Conservation (phyloP, 2,797 vertebrate genomes). For the Sphenodon punctatus region DNA sequence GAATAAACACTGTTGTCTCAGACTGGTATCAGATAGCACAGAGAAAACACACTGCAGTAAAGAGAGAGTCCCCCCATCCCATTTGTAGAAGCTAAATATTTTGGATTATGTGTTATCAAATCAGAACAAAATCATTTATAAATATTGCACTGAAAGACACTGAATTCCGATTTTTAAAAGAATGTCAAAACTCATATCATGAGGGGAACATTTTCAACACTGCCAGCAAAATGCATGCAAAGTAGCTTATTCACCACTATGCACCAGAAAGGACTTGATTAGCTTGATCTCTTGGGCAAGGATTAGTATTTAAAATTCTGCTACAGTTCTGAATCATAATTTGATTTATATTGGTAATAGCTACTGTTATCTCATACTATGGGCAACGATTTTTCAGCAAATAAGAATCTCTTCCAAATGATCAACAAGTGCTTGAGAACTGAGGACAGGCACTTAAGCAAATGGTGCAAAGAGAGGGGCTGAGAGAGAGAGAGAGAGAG, state of each 20-base stretch:
- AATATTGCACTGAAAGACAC: conserved; percentile 38
- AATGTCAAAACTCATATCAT: neutral
- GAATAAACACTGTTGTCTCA: conserved; percentile 8
- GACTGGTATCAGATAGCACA: neutral
- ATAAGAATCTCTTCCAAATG: conserved; percentile 27
- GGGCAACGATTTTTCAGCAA: conserved; percentile 46
- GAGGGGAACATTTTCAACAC: neutral
- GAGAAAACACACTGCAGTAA: neutral
- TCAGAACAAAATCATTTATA: conserved; percentile 30
- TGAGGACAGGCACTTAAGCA: conserved; percentile 17
- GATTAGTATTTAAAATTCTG: conserved; percentile 53
- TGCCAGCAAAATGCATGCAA: conserved; percentile 35
- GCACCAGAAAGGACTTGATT: conserved; percentile 38
- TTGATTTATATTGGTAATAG: conserved; percentile 39
- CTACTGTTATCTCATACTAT: neutral
- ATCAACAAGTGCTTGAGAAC: conserved; percentile 39
- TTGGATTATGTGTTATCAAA: conserved; percentile 12
- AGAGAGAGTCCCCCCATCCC: neutral
- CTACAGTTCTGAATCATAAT: conserved; percentile 15
- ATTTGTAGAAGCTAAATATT: conserved; percentile 5
- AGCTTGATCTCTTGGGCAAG: conserved; percentile 23
- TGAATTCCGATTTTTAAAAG: too few relatives aligned
- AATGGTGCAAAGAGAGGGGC: conserved; percentile 3
- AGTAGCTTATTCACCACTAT: conserved; percentile 23
- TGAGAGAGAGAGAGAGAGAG: neutral